phyloP scores from a whole-genome alignment of 1,140 invertebrate genomes.

The Heliconius eleuchia region DNA sequence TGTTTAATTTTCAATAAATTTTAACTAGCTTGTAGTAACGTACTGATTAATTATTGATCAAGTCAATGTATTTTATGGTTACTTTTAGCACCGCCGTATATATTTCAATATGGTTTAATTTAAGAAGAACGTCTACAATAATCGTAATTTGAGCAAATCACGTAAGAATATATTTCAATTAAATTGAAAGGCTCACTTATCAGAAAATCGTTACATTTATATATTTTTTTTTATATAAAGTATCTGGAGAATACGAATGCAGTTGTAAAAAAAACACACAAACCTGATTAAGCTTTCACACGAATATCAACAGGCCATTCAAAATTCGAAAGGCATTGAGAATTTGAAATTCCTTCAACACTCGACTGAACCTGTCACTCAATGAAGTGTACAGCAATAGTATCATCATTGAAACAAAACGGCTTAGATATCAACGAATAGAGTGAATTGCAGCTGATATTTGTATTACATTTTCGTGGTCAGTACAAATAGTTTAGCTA shows the following conservation, averaged over 20 bases:
- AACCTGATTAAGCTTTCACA: slow-evolving; percentile 6
- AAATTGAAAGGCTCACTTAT: background rate
- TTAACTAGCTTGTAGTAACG: background rate
- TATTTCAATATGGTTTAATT: too few relatives aligned
- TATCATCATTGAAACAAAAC: background rate
- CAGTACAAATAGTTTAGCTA: background rate
- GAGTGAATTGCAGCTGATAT: background rate
- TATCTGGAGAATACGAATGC: background rate
- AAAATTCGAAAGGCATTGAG: slow-evolving; percentile 22
- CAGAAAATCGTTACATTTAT: background rate
- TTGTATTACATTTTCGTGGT: background rate
- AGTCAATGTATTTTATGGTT: too few relatives aligned
- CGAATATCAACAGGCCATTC: slow-evolving; percentile 12
- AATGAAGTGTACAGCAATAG: background rate
- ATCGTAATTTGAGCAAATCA: too few relatives aligned
- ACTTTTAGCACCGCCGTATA: too few relatives aligned
- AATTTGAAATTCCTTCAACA: slow-evolving; percentile 40
- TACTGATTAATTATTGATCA: background rate
- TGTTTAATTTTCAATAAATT: background rate
- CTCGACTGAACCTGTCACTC: slow-evolving; percentile 45
- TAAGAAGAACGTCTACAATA: too few relatives aligned
- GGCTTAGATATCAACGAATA: background rate
- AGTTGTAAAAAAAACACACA: background rate
- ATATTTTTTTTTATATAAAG: background rate
- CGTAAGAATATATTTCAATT: too few relatives aligned